Conservation (phyloP, 2,113 vertebrate species). For the Cygnus buccinator region DNA sequence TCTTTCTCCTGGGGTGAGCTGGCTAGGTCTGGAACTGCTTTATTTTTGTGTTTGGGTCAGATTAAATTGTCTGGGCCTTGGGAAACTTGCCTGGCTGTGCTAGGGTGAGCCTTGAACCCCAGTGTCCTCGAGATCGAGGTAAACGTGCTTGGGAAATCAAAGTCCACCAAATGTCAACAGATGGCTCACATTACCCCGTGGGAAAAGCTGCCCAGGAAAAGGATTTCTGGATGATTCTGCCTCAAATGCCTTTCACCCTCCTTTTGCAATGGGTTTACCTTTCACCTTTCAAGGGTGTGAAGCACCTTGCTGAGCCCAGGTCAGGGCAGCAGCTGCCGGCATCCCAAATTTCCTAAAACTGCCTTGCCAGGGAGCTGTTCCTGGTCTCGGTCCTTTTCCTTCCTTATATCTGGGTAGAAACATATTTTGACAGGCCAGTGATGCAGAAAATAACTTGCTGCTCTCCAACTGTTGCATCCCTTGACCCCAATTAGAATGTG, state of each 20-base stretch:
- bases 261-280: background rate
- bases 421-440: slow-evolving; percentile 42
- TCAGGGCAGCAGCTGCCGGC: background rate
- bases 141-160: background rate
- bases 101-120: background rate
- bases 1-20: background rate
- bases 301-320: background rate
- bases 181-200: background rate
- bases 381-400: background rate
- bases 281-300: background rate
- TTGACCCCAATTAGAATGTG: slow-evolving; percentile 72
- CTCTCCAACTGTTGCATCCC: slow-evolving; percentile 44
- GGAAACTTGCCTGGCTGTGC: background rate
- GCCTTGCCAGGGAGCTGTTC: background rate
- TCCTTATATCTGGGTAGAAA: slow-evolving; percentile 24
- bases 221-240: background rate
- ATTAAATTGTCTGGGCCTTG: background rate
- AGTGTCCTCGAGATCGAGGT: fast-evolving
- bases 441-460: slow-evolving; percentile 52
- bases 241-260: background rate
- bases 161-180: background rate
- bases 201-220: background rate
- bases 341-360: background rate
- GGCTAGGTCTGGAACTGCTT: background rate
- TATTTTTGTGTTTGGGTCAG: background rate